Percentiles rank a stretch among this genome's conserved stretches.
These are phyloP conservation scores for Dicycla oo DNA, from an alignment of 2,888 invertebrate genomes.

Conservation along the genomic window DNA sequence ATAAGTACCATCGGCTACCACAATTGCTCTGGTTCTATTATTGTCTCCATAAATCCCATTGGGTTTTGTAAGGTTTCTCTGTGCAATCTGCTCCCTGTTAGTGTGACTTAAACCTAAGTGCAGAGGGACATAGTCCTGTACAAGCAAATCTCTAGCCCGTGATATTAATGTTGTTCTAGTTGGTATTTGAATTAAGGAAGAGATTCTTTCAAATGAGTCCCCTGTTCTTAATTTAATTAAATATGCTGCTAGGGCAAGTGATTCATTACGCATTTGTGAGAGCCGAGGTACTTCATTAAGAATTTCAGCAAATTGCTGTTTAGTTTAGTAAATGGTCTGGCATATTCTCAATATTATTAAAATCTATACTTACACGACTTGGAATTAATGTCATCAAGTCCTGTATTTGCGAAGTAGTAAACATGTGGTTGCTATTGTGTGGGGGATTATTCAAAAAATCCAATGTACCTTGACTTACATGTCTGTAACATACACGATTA, in stretches of 20 bases:
- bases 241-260: slow-evolving; percentile 12
- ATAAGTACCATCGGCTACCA: slow-evolving; percentile 6
- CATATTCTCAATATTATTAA: slow-evolving; percentile 7
- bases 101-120: neutral
- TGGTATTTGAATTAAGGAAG: slow-evolving; percentile 3
- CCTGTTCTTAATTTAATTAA: slow-evolving; percentile 17
- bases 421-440: slow-evolving; percentile 3
- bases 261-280: slow-evolving; percentile 4
- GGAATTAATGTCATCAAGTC: neutral
- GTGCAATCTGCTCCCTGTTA: neutral
- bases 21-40: slow-evolving; percentile 6
- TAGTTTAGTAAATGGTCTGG: slow-evolving; percentile 8
- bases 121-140: slow-evolving; percentile 2
- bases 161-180: slow-evolving; percentile 10
- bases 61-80: neutral
- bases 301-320: slow-evolving; percentile 2
- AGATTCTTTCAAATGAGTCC: slow-evolving; percentile 8
- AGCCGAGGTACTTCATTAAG: slow-evolving; percentile 7
- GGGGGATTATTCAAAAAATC: slow-evolving; percentile 12
- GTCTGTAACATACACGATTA: slow-evolving; percentile 6
- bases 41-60: slow-evolving; percentile 9
- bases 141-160: slow-evolving; percentile 3
- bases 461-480: slow-evolving; percentile 6
- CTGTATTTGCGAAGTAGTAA: neutral
- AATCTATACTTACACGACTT: neutral